Evolutionary conservation across 35 echinoderm and acorn worm species (phyloP).

Genomic region (Hemicentrotus pulcherrimus): DNA sequence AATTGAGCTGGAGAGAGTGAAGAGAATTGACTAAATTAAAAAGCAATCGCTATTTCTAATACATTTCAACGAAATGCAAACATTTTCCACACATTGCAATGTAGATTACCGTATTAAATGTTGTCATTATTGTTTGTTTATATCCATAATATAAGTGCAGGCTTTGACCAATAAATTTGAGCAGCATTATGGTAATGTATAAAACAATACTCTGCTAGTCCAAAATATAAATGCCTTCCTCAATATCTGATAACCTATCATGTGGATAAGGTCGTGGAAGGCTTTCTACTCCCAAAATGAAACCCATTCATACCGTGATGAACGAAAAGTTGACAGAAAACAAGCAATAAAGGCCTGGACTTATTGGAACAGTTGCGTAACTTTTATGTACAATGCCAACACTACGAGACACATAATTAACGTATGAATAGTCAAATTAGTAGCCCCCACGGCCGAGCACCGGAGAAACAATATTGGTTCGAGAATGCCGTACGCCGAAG

Average conservation of each 20-base stretch:
- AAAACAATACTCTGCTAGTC: not conserved
- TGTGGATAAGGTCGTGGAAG: not conserved
- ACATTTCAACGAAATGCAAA: no score
- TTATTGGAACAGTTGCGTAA: slow-evolving; percentile 31
- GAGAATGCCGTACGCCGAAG: not conserved
- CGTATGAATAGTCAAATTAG: slow-evolving; percentile 54
- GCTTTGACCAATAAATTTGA: no score
- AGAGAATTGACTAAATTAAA: no score
- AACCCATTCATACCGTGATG: not conserved
- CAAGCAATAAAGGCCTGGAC: not conserved
- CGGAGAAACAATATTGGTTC: not conserved
- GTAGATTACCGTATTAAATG: no score
- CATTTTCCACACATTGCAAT: no score
- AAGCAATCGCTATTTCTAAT: no score
- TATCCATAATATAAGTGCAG: no score
- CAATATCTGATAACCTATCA: not conserved
- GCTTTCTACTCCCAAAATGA: not conserved
- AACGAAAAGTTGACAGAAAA: not conserved
- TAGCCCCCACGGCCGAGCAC: not conserved
- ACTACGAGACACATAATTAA: slow-evolving; percentile 29
- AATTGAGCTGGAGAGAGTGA: no score
- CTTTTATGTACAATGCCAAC: not conserved
- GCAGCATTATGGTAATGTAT: not conserved
- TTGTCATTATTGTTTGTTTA: no score
- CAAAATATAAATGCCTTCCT: not conserved